A percentile compares a stretch with the other conserved stretches of the same genome.
These are phyloP conservation scores for Saccopteryx leptura DNA, from an alignment of 2,113 vertebrate genomes.

Conservation along the genomic window DNA sequence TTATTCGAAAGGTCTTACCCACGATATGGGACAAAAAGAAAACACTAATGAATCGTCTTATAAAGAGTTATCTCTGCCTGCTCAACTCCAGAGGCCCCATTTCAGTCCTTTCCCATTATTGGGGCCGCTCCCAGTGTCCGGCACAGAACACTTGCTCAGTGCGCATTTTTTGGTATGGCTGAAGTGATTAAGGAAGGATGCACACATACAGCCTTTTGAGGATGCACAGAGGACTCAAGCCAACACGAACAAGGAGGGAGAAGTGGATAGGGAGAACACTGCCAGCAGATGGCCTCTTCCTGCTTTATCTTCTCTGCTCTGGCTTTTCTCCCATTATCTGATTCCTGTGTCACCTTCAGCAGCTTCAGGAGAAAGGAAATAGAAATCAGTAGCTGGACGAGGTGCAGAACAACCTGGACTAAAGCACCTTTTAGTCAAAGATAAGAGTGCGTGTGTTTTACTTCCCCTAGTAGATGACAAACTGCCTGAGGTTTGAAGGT, in stretches of 20 bases:
- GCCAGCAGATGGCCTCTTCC: constrained; percentile 63
- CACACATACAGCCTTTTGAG: background rate
- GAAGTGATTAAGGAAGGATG: background rate
- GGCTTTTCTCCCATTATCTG: background rate
- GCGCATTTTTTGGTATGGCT: background rate
- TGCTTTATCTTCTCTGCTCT: background rate
- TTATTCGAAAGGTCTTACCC: background rate
- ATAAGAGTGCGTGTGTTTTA: background rate
- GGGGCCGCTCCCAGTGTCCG: rapidly evolving
- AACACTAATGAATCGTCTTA: background rate
- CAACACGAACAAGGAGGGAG: background rate
- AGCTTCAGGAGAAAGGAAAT: background rate
- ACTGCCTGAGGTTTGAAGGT: background rate
- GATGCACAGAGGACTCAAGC: background rate
- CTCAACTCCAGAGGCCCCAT: rapidly evolving
- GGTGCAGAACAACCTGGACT: background rate
- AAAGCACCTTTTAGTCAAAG: background rate
- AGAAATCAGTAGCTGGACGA: background rate
- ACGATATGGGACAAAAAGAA: background rate
- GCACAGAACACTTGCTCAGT: background rate
- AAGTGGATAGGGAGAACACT: background rate
- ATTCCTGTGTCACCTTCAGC: background rate
- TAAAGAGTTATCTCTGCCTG: background rate
- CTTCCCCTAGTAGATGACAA: background rate
- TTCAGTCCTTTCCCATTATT: background rate